Evolutionary conservation across 2,113 vertebrate species (phyloP).

Genomic region (Uria lomvia): DNA sequence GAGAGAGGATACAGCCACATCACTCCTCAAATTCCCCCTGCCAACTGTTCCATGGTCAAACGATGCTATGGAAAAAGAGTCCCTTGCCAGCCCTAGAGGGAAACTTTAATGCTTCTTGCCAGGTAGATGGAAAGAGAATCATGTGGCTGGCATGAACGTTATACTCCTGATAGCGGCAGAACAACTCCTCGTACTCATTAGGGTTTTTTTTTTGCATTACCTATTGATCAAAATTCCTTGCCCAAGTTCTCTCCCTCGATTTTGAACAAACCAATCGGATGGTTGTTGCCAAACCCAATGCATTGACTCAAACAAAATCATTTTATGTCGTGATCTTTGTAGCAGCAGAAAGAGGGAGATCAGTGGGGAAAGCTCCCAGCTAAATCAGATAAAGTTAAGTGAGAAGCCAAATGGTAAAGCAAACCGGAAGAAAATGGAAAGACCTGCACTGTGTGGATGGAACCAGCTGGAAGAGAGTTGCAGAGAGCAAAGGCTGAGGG

Average conservation of each 20-base stretch:
- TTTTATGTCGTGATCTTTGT: accelerated
- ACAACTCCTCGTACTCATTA: not conserved
- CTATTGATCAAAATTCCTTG: not conserved
- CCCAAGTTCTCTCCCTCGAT: not conserved
- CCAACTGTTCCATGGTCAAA: slow-evolving; percentile 34
- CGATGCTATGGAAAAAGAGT: slow-evolving; percentile 23
- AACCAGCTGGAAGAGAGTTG: not conserved
- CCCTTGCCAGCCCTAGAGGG: slow-evolving; percentile 3
- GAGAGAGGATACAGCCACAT: slow-evolving; percentile 10
- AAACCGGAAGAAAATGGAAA: not conserved
- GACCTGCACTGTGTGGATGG: not conserved
- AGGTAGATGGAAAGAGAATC: slow-evolving; percentile 31
- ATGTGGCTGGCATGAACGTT: not conserved
- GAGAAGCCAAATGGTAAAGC: not conserved
- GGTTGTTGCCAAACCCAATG: not conserved
- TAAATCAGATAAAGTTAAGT: not conserved
- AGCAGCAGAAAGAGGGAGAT: not conserved
- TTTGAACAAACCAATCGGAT: not conserved
- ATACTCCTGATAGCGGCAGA: not conserved
- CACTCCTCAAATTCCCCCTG: slow-evolving; percentile 14
- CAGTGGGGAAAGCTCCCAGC: not conserved
- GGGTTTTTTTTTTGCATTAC: not conserved
- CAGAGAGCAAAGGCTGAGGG: not conserved
- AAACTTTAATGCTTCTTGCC: not conserved
- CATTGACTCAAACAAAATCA: not conserved